A percentile compares a stretch with the other conserved stretches of the same genome.
These are phyloP conservation scores for Branchellion lobata DNA, from an alignment of 2,888 invertebrate genomes.

Conservation along the genomic window DNA sequence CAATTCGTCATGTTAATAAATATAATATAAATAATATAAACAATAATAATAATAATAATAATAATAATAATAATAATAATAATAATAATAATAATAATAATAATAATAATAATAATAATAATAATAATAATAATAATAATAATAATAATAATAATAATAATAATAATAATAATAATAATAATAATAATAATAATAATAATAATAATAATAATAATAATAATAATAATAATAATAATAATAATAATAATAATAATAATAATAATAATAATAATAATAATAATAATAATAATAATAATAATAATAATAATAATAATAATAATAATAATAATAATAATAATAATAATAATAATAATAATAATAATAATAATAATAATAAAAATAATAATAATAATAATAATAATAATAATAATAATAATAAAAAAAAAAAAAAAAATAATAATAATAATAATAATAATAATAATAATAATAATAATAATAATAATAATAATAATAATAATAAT, in stretches of 20 bases:
- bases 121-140: not conserved
- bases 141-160: not conserved
- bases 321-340: not conserved
- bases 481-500: not conserved
- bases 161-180: not conserved
- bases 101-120: not conserved
- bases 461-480: not conserved
- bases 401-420: not conserved
- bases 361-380: not conserved
- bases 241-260: not conserved
- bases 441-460: not conserved
- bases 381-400: not conserved
- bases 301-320: not conserved
- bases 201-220: not conserved
- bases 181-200: not conserved
- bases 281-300: not conserved
- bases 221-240: not conserved
- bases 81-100: not conserved
- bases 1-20: not conserved
- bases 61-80: not conserved
- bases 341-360: not conserved
- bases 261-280: not conserved
- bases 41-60: not conserved
- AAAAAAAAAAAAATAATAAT: not conserved
- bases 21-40: not conserved